phyloP scores from a whole-genome alignment of 2,113 vertebrate genomes.

The Saccopteryx bilineata region DNA sequence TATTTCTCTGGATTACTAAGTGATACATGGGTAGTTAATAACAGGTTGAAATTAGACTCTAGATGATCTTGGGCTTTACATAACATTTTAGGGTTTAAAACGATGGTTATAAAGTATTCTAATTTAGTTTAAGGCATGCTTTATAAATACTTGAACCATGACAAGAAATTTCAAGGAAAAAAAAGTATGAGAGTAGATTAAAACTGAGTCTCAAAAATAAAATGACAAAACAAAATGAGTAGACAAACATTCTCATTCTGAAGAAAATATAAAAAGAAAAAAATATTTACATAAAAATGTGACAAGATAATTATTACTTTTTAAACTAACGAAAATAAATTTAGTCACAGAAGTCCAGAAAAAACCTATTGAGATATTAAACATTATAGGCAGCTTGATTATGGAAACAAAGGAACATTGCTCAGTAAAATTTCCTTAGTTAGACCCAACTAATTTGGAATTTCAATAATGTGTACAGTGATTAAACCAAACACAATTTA shows the following conservation, averaged over 20 bases:
- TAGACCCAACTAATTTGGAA: neutral
- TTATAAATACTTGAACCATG: conserved; percentile 11
- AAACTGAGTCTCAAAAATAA: neutral
- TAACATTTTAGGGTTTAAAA: neutral
- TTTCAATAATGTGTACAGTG: neutral
- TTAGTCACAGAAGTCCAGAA: neutral
- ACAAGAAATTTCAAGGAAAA: conserved; percentile 7
- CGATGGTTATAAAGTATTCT: neutral
- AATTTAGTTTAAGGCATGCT: neutral
- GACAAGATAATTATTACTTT: neutral
- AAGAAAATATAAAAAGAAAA: neutral
- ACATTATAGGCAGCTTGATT: neutral
- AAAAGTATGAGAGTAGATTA: neutral
- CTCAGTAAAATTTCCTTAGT: neutral
- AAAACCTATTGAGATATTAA: neutral
- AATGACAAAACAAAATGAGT: neutral
- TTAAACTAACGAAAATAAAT: neutral
- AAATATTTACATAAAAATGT: neutral
- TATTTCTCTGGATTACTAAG: neutral
- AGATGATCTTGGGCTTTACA: neutral
- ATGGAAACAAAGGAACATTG: neutral
- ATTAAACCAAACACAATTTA: neutral
- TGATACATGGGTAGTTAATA: neutral
- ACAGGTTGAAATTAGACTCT: neutral
- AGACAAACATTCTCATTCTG: neutral